These are phyloP conservation scores for Corythaixoides concolor DNA, from an alignment of 2,113 vertebrate species.

Conservation along the genomic window DNA sequence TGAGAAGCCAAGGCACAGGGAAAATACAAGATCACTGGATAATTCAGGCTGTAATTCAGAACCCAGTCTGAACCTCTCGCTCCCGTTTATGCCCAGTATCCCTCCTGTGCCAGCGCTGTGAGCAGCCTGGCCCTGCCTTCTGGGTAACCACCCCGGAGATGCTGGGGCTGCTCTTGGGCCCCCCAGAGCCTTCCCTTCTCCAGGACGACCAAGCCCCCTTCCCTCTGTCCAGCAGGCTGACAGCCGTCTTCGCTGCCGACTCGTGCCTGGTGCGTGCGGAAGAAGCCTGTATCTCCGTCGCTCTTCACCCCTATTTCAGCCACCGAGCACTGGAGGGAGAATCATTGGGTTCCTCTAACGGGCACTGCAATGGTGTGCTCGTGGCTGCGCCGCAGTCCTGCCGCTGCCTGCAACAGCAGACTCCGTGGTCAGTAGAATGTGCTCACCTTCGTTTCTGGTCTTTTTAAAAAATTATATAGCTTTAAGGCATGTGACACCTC, in stretches of 20 bases:
- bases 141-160: neutral
- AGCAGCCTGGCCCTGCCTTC: neutral
- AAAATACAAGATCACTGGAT: neutral
- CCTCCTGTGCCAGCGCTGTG: neutral
- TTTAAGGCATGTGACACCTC: neutral
- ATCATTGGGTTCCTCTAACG: accelerated
- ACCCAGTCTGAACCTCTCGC: neutral
- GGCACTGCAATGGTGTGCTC: accelerated
- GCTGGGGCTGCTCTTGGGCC: neutral
- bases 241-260: neutral
- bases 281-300: accelerated
- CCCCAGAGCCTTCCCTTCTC: neutral
- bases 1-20: neutral
- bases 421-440: accelerated
- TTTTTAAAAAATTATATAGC: neutral
- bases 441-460: accelerated
- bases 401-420: neutral
- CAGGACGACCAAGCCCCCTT: accelerated
- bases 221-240: neutral
- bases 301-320: neutral
- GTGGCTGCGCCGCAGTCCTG: accelerated
- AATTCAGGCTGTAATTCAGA: neutral
- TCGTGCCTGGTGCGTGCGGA: accelerated
- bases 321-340: accelerated
- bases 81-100: accelerated